A percentile compares a stretch with the other conserved stretches of the same genome.
phyloP scores from a whole-genome alignment of 2,888 invertebrate species.

The Erebia palarica region DNA sequence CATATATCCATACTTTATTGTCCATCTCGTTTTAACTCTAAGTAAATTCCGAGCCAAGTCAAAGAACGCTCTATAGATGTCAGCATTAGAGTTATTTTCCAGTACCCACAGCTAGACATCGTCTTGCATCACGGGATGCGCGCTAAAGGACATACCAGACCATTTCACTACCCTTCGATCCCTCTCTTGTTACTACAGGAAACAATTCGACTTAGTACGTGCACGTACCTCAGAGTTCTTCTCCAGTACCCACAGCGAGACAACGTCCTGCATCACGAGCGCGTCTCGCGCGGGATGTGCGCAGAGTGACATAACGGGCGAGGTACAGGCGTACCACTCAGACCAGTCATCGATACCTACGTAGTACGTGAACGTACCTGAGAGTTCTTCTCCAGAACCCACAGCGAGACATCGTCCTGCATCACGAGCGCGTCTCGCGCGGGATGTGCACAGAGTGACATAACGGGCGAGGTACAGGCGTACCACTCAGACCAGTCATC shows the following conservation, averaged over 20 bases:
- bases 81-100: slow-evolving; percentile 46
- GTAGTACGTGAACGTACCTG: slow-evolving; percentile 40
- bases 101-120: slow-evolving; percentile 85
- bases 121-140: slow-evolving; percentile 13
- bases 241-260: slow-evolving; percentile 82
- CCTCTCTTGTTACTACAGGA: too few species aligned
- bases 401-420: slow-evolving; percentile 87
- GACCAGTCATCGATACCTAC: too few species aligned
- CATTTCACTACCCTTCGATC: too few species aligned
- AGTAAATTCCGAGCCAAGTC: too few species aligned
- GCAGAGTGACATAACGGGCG: slow-evolving; percentile 75
- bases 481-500: too few species aligned
- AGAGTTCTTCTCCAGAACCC: slow-evolving; percentile 63
- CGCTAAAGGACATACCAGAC: too few species aligned
- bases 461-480: slow-evolving; percentile 62
- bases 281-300: slow-evolving; percentile 85
- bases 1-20: too few species aligned
- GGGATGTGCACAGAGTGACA: slow-evolving; percentile 85
- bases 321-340: slow-evolving; percentile 78
- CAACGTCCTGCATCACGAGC: slow-evolving; percentile 88
- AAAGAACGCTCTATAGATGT: too few species aligned
- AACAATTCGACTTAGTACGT: too few species aligned
- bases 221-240: slow-evolving; percentile 47
- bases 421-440: slow-evolving; percentile 85
- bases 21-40: too few species aligned